Conservation (phyloP, 2,113 vertebrate species). For the Noctilio leporinus region DNA sequence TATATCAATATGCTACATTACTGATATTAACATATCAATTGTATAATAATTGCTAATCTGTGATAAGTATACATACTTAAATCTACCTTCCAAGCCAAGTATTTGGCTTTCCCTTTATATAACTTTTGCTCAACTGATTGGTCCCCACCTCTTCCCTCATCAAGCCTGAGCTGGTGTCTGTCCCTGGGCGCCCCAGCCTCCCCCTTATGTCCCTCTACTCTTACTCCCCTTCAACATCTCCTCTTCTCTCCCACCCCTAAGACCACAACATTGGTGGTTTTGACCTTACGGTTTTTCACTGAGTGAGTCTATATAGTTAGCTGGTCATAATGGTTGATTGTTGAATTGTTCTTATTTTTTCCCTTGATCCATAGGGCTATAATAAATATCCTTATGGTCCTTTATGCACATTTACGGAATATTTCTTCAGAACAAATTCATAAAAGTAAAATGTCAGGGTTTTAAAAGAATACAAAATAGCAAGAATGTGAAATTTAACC, state of each 20-base stretch:
- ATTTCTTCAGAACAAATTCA: not conserved
- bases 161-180: not conserved
- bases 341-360: not conserved
- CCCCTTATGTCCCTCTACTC: not conserved
- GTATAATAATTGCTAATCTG: not conserved
- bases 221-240: accelerated
- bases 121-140: not conserved
- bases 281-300: not conserved
- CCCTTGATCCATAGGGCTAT: not conserved
- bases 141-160: not conserved
- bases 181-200: too few species aligned
- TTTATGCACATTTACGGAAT: not conserved
- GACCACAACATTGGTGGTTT: not conserved
- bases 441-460: not conserved
- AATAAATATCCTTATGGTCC: not conserved
- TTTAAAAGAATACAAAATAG: not conserved
- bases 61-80: not conserved
- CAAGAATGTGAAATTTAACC: not conserved
- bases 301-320: not conserved
- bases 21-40: not conserved
- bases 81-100: not conserved
- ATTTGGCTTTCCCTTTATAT: not conserved
- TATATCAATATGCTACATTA: not conserved
- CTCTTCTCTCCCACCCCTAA: not conserved
- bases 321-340: not conserved